Evolutionary conservation across 2,113 vertebrate genomes (phyloP).

Genomic region (Cheirogaleus medius): DNA sequence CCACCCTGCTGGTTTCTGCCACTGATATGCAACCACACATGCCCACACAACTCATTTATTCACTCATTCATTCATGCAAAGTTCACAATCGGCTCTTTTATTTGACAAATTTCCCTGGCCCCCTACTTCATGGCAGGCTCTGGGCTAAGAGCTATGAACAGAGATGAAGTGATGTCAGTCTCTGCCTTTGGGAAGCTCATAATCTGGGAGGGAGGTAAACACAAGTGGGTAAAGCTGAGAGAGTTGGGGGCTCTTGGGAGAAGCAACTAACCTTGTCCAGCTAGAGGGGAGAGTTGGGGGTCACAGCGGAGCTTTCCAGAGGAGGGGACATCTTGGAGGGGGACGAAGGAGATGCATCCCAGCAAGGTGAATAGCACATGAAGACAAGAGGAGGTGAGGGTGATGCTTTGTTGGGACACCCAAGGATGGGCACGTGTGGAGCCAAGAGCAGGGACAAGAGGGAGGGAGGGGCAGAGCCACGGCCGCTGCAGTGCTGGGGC

Average conservation of each 20-base stretch:
- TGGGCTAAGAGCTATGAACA: not conserved
- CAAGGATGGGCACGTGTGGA: too few relatives aligned
- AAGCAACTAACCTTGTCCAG: not conserved
- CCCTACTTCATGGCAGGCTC: not conserved
- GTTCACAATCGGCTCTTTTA: not conserved
- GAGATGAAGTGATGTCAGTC: not conserved
- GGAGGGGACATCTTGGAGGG: not conserved
- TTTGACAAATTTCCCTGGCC: not conserved
- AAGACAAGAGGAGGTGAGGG: not conserved
- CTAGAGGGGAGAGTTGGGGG: not conserved
- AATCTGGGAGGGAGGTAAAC: too few relatives aligned
- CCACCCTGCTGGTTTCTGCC: not conserved
- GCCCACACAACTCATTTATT: not conserved
- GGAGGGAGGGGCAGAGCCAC: too few relatives aligned
- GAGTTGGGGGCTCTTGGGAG: not conserved
- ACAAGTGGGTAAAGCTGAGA: not conserved
- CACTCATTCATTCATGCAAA: too few relatives aligned
- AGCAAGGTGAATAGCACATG: not conserved
- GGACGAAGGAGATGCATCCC: accelerated
- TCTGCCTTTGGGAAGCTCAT: not conserved
- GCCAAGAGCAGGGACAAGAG: not conserved
- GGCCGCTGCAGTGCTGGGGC: accelerated
- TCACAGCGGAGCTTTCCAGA: not conserved
- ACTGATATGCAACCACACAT: accelerated
- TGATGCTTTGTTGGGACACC: not conserved